Base-by-base conservation (phyloP, 2,113 vertebrate species). In the Osmerus eperlanus region DNA sequence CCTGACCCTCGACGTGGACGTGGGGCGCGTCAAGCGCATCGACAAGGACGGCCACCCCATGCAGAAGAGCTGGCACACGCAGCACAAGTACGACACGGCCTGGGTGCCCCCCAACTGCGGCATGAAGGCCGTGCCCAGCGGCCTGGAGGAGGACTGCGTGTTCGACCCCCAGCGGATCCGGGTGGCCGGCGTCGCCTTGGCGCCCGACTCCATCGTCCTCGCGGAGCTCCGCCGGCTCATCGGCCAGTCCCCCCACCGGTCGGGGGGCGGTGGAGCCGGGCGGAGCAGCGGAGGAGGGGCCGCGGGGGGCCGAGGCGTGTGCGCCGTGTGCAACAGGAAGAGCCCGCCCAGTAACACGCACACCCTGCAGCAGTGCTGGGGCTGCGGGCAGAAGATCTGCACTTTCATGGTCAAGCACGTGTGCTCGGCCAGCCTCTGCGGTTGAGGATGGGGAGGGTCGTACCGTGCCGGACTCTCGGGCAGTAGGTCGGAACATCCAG, bases 131-230 rank as follows among this genome's bases (percentile, higher is more conserved):
- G 89, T 92, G 13, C 87, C 76, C 29, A 90, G 86, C 0, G 88
- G 91, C 29, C 65, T 81, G 0, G 88, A 91, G 73, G 91, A 92
- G 60, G 89, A 92, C 15, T 92, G 90, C 13, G 88, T 92, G 36
- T 92, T 84, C 75, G 88, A 92, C 32, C 90, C 90, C 32, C 74
- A 78, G 28, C 80, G 89, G 19, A 72, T 91, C 52, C 53, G 68
- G 41, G 86, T 91, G 12, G 36, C 74, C 0, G 80, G n/a, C 56
- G 74, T 91, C 7, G 84, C 81, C 25, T 4, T 76, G 11, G 86
- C 89, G 0, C 87, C 86, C 12, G 63, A 67, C 59, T 0, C 28
- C 1, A 25, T 7, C 41, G 53, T 86, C 61, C 29, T 60, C 47
- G 18, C 55, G 18, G 76, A 87, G 16, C 88, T 91, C 51, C 32